A percentile compares a stretch with the other conserved stretches of the same genome.
These are phyloP conservation scores for Perccottus glenii DNA, from an alignment of 2,113 vertebrate genomes.

Conservation along the genomic window DNA sequence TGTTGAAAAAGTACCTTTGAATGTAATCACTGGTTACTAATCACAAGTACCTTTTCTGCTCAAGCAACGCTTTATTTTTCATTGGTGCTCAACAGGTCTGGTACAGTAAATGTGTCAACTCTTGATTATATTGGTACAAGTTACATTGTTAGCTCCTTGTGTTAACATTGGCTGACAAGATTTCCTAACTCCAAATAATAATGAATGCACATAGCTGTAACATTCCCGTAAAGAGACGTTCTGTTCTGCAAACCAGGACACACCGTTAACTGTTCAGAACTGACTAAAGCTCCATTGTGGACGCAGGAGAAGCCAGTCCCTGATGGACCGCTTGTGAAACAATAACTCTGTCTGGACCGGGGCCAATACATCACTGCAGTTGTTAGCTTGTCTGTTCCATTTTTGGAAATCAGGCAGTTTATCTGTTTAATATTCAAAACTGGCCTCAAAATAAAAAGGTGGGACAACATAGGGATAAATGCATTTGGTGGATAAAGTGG, in stretches of 20 bases:
- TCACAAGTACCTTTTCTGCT: too few relatives aligned
- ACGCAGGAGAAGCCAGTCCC: constrained; percentile 29
- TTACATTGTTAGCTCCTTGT: too few relatives aligned
- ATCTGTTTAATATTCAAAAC: neutral
- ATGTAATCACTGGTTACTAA: too few relatives aligned
- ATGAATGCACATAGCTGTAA: constrained; percentile 1
- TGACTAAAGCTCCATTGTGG: constrained; percentile 31
- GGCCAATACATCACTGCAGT: constrained; percentile 37
- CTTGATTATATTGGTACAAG: too few relatives aligned
- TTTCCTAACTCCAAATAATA: neutral
- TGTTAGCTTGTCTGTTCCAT: constrained; percentile 25
- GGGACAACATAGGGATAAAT: neutral
- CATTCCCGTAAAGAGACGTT: neutral
- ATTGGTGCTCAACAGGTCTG: too few relatives aligned
- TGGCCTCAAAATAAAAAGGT: neutral
- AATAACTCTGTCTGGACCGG: constrained; percentile 39
- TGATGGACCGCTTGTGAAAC: constrained; percentile 36
- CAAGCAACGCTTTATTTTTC: too few relatives aligned
- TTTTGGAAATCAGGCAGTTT: constrained; percentile 10
- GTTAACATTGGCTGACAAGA: too few relatives aligned
- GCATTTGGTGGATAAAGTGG: neutral
- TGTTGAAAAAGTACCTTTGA: too few relatives aligned
- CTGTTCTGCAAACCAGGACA: constrained; percentile 3
- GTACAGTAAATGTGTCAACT: too few relatives aligned
- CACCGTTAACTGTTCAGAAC: constrained; percentile 2